These are phyloP conservation scores for Lateolabrax maculatus DNA, from an alignment of 2,797 vertebrate species.

Conservation along the genomic window DNA sequence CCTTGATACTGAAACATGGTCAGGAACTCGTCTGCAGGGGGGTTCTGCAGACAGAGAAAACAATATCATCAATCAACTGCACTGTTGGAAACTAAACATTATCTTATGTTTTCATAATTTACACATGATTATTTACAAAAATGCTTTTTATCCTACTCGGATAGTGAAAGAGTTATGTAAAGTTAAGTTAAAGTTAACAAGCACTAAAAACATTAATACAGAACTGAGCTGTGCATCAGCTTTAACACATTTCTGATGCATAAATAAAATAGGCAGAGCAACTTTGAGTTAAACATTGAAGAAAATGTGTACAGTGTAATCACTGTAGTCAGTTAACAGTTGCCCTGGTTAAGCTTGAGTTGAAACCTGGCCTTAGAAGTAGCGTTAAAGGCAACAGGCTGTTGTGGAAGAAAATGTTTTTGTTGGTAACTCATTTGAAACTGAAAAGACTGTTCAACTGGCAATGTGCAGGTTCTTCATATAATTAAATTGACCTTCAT, in stretches of 20 bases:
- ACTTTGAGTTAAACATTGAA: background rate
- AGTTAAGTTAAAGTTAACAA: background rate
- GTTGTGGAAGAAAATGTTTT: background rate
- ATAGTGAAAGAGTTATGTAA: background rate
- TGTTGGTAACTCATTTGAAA: background rate
- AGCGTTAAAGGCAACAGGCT: background rate
- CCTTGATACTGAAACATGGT: conserved; percentile 92
- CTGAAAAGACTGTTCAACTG: background rate
- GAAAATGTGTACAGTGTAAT: no score
- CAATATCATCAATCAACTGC: background rate
- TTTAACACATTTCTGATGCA: background rate
- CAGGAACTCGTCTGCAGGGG: conserved; percentile 90
- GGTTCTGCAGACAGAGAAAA: conserved; percentile 50
- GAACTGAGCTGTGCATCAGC: background rate
- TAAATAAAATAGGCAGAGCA: background rate
- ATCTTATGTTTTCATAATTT: background rate
- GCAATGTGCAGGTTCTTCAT: background rate
- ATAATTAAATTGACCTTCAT: conserved; percentile 1
- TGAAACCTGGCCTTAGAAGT: background rate
- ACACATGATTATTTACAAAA: background rate
- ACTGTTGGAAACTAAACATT: background rate
- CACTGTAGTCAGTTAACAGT: background rate
- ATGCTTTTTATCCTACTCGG: background rate
- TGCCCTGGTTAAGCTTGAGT: background rate
- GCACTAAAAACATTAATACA: background rate